Percentiles rank a stretch among this genome's conserved stretches.
These are phyloP conservation scores for Apis cerana DNA, from an alignment of 1,140 invertebrate genomes.

Conservation along the genomic window DNA sequence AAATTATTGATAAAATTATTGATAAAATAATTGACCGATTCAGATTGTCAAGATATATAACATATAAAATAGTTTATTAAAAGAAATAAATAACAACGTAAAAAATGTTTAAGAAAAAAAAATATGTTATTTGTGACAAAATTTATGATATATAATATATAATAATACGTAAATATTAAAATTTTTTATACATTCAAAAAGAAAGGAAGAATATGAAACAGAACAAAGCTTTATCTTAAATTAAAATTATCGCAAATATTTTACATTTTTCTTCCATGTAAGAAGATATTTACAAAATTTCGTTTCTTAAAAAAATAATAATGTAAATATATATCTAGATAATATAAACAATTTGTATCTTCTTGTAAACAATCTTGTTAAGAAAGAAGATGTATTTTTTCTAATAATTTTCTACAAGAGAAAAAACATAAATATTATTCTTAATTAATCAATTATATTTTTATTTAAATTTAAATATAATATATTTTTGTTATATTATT, in stretches of 20 bases:
- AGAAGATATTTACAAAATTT: background rate
- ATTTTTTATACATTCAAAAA: background rate
- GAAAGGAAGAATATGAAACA: background rate
- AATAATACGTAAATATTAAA: too few species aligned
- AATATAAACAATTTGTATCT: too few species aligned
- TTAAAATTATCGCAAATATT: slow-evolving; percentile 5
- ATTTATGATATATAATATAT: background rate
- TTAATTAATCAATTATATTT: background rate
- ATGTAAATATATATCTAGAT: background rate
- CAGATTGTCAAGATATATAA: background rate
- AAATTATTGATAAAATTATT: too few species aligned
- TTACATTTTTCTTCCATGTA: background rate
- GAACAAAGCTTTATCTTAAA: background rate
- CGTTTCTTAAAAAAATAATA: background rate
- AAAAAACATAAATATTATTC: background rate
- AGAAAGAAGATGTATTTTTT: background rate
- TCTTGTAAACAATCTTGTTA: too few species aligned
- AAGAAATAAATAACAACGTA: too few species aligned
- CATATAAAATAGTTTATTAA: background rate
- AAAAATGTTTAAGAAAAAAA: background rate
- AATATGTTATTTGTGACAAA: background rate
- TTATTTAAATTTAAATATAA: background rate
- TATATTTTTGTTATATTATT: background rate
- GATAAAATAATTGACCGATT: background rate
- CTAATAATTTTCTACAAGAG: background rate